phyloP scores from a whole-genome alignment of 2,888 invertebrate species.

The Cheiracanthium punctorium region DNA sequence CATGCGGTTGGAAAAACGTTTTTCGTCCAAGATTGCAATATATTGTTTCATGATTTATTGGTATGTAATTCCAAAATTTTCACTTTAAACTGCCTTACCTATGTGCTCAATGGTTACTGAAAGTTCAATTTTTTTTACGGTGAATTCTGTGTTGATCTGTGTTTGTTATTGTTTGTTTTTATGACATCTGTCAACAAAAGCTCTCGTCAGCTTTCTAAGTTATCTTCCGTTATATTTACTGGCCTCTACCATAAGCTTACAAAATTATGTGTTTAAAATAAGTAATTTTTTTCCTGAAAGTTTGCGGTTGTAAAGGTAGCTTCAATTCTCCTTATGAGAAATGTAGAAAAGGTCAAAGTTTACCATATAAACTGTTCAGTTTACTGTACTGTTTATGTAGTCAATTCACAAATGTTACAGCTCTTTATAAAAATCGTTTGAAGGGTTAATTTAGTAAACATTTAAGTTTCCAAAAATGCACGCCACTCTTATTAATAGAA shows the following conservation, averaged over 20 bases:
- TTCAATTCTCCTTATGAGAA: neutral
- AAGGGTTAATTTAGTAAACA: no score
- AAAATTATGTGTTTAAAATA: no score
- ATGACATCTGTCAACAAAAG: neutral
- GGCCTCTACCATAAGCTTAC: no score
- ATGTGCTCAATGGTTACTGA: no score
- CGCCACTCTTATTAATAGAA: no score
- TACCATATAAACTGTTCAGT: neutral
- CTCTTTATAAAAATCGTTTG: no score
- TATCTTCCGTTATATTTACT: no score
- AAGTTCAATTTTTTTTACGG: no score
- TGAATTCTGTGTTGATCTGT: neutral
- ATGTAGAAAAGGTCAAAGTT: constrained; percentile 6
- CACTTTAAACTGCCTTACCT: neutral
- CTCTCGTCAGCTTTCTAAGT: neutral
- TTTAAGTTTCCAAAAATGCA: no score
- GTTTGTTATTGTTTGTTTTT: neutral
- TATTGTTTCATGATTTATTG: constrained; percentile 58
- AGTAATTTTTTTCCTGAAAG: no score
- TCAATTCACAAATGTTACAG: no score
- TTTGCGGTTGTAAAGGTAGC: neutral
- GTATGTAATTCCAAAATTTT: constrained; percentile 20
- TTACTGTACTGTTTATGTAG: no score
- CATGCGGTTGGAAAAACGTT: constrained; percentile 52
- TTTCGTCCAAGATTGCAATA: constrained; percentile 46